Evolutionary conservation across 2,888 invertebrate genomes (phyloP).

Genomic region (Incurvaria masculella): DNA sequence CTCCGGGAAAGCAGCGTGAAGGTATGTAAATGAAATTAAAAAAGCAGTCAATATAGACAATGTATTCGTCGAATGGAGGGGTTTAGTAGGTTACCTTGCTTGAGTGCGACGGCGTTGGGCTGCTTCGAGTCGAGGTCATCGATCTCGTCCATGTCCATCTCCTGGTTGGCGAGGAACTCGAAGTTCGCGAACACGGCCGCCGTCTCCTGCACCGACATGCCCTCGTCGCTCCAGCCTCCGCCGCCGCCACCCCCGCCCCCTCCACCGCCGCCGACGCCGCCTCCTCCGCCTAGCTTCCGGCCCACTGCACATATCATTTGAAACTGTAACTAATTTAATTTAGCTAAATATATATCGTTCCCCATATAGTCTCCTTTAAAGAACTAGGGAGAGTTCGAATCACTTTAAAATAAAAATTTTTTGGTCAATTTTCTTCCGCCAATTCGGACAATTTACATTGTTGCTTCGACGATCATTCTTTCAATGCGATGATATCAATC

Average conservation of each 20-base stretch:
- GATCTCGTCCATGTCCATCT: slow-evolving; percentile 89
- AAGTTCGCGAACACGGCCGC: slow-evolving; percentile 96
- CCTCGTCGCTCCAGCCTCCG: slow-evolving; percentile 42
- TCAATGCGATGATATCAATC: too few species aligned
- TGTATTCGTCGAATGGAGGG: not conserved
- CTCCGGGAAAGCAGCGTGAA: too few species aligned
- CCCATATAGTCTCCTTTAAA: too few species aligned
- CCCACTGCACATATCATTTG: not conserved
- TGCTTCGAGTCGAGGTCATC: slow-evolving; percentile 69
- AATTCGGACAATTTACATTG: too few species aligned
- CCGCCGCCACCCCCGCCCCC: slow-evolving; percentile 19
- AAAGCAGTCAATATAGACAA: not conserved
- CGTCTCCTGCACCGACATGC: slow-evolving; percentile 58
- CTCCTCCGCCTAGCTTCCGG: slow-evolving; percentile 37
- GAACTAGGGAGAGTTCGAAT: too few species aligned
- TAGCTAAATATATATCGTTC: too few species aligned
- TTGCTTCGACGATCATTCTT: too few species aligned
- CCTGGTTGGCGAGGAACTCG: slow-evolving; percentile 85
- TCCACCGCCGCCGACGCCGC: slow-evolving; percentile 21
- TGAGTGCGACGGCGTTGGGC: slow-evolving; percentile 36
- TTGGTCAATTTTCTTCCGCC: too few species aligned
- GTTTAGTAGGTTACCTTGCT: slow-evolving; percentile 30
- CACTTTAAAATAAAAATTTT: too few species aligned
- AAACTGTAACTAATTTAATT: too few species aligned
- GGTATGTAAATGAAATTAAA: too few species aligned